A percentile compares a stretch with the other conserved stretches of the same genome.
Evolutionary conservation across 1,140 invertebrate genomes (phyloP).

Genomic region (Dendroctonus valens): DNA sequence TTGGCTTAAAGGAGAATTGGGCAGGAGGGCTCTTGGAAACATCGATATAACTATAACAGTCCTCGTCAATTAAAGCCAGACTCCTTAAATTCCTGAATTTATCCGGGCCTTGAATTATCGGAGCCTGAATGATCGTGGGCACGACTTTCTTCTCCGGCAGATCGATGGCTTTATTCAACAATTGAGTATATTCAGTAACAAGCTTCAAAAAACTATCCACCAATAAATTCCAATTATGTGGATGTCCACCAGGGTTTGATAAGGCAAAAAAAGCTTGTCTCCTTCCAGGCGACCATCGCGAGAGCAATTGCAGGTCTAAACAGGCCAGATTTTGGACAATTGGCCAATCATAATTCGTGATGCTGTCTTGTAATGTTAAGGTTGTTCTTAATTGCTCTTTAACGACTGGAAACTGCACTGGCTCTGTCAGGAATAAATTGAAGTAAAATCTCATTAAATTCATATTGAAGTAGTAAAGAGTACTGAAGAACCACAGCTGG

Average conservation of each 20-base stretch:
- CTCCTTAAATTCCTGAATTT: constrained; percentile 41
- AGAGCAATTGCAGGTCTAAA: constrained; percentile 63
- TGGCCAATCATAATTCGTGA: constrained; percentile 57
- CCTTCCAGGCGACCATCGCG: constrained; percentile 57
- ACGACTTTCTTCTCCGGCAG: constrained; percentile 40
- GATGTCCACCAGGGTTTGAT: constrained; percentile 74
- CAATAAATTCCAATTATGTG: constrained; percentile 74
- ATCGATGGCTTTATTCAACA: constrained; percentile 58
- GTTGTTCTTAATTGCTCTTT: constrained; percentile 37
- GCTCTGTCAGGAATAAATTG: constrained; percentile 67
- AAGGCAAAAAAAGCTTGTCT: constrained; percentile 65
- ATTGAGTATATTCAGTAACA: constrained; percentile 61
- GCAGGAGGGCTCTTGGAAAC: constrained; percentile 22
- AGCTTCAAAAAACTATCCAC: constrained; percentile 59
- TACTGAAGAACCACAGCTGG: constrained; percentile 65
- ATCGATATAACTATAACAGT: constrained; percentile 25
- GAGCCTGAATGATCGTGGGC: constrained; percentile 17
- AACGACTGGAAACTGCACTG: constrained; percentile 60
- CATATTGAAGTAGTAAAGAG: constrained; percentile 65
- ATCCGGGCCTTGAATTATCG: constrained; percentile 25
- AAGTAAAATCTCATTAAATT: constrained; percentile 68
- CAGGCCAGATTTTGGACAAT: constrained; percentile 71
- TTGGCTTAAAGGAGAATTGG: constrained; percentile 13
- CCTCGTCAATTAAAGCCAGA: constrained; percentile 34
- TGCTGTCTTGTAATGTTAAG: constrained; percentile 56